These are phyloP conservation scores for Pocillopora grandis DNA, from an alignment of 92 coral and sea anemone genomes.

Conservation along the genomic window DNA sequence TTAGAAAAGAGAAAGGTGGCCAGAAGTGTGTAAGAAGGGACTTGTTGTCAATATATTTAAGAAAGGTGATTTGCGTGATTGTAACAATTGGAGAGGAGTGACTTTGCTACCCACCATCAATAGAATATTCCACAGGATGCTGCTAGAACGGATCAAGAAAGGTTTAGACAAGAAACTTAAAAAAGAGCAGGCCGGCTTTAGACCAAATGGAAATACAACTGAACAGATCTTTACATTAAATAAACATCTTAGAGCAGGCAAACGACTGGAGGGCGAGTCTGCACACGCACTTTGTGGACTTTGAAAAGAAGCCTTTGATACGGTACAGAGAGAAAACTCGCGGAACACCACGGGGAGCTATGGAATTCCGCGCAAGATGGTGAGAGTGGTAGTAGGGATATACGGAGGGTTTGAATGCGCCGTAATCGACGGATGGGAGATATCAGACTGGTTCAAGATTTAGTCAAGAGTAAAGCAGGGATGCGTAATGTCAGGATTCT, in stretches of 20 bases:
- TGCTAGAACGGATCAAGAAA: slow-evolving; percentile 34
- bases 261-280: background rate
- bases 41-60: background rate
- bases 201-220: slow-evolving; percentile 6
- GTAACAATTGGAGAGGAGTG: slow-evolving; percentile 40
- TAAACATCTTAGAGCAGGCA: background rate
- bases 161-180: slow-evolving; percentile 20
- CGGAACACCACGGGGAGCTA: slow-evolving; percentile 6
- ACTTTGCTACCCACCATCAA: slow-evolving; percentile 24
- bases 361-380: slow-evolving; percentile 5
- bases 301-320: slow-evolving; percentile 10
- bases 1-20: background rate
- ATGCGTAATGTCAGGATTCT: slow-evolving; percentile 23
- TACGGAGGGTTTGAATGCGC: too few relatives aligned
- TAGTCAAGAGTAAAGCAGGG: background rate
- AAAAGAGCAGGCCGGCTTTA: slow-evolving; percentile 47
- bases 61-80: slow-evolving; percentile 37
- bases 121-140: slow-evolving; percentile 26
- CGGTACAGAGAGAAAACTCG: slow-evolving; percentile 12
- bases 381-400: too few relatives aligned
- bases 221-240: background rate
- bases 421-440: background rate
- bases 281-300: slow-evolving; percentile 22
- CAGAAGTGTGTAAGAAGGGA: background rate
- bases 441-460: background rate